Base-by-base conservation (phyloP, 92 coral and sea anemone species). In the Phymanthus crucifer region DNA sequence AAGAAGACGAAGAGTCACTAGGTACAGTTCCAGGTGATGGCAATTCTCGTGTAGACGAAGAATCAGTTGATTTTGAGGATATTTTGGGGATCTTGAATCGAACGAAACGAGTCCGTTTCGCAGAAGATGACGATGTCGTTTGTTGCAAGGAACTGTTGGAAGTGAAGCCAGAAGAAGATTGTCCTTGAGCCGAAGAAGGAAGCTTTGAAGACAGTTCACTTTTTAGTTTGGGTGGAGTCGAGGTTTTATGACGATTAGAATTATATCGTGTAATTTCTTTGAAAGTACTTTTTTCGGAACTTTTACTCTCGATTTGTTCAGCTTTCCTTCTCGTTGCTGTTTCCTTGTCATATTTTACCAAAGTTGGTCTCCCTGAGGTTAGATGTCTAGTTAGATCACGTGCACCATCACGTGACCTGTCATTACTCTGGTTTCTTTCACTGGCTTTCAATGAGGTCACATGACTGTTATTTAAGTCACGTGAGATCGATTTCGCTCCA, bases 11-110 rank as follows among this genome's bases (percentile, higher is more conserved):
- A 2, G 50, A 45, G 16, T 54, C 21, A 17, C 2, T 19, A 17
- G 64, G 64, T 19, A 17, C 0, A 5, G 17, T 10, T 61, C 34
- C 68, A 3, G 68, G 36, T 27, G 68, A 61, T 10, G 14, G 5
- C 1, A 3, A 7, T 3, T 61, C 34, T 11, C 13, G 26, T 13
- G 19, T 26, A 61, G 12, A 6, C 33, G 68, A 61, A 27, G 68
- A 27, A n/a, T 29, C 68, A 24, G 14, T 33, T 33, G 40, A 79
- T 13, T 40, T 13, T 26, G 43, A 27, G 24, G 19, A 27, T 43
- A 29, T 79, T 57, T 40, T 79, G 7, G 83, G 83, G 45, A 79
- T 79, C 46, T 48, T 79, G 43, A 67, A 79, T 61, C 66, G 74
- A 31, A 64, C 40, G 8, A 38, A 10, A 38, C 5, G 43, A 38